Percentiles rank a stretch among this genome's conserved stretches.
phyloP scores from a whole-genome alignment of 2,113 vertebrate genomes.

The Aleadryas rufinucha region DNA sequence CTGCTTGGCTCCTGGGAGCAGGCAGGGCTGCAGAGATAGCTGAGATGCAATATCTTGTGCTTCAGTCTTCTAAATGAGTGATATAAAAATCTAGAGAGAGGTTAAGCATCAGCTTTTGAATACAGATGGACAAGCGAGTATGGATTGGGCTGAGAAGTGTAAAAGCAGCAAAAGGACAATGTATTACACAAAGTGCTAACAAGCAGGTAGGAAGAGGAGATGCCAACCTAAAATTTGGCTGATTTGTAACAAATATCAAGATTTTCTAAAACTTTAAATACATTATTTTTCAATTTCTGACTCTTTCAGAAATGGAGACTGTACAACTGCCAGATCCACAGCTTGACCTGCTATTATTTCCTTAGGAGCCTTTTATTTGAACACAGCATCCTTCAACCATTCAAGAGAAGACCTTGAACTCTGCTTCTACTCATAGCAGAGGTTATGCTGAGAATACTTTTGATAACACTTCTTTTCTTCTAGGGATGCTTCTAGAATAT shows the following conservation, averaged over 20 bases:
- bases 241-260: not conserved
- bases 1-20: not conserved
- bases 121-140: not conserved
- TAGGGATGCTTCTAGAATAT: conserved; percentile 45
- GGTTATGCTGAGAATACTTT: conserved; percentile 44
- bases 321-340: not conserved
- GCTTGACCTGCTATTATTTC: conserved; percentile 44
- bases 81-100: not conserved
- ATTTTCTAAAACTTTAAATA: not conserved
- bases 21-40: not conserved
- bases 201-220: not conserved
- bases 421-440: conserved; percentile 24
- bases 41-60: not conserved
- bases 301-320: not conserved
- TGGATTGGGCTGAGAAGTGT: not conserved
- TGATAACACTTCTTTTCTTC: conserved; percentile 45
- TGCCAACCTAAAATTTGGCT: not conserved
- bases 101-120: not conserved
- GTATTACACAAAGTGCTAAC: not conserved
- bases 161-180: not conserved
- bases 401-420: conserved; percentile 58
- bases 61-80: not conserved
- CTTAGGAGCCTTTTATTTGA: conserved; percentile 47
- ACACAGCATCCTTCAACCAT: conserved; percentile 41
- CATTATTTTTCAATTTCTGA: not conserved